Base-by-base conservation (phyloP, 2,888 invertebrate genomes). In the Mythimna lalbum region DNA sequence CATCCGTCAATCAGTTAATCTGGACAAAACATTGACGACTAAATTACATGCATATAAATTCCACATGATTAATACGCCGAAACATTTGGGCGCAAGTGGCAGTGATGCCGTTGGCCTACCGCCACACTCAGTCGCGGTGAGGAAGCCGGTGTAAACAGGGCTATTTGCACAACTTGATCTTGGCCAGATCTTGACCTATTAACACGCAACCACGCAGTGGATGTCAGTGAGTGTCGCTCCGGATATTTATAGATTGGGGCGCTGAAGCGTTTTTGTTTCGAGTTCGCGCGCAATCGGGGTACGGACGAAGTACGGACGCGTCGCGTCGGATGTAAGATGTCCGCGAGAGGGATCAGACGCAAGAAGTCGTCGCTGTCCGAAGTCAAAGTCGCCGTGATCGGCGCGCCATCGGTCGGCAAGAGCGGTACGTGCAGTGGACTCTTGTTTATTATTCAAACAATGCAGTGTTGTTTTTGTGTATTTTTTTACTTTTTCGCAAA, bases 301-400 rank as follows among this genome's bases (percentile, higher is more conserved):
- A 82, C 87, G 85, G 86, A 83, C 84, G 87, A 86, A 90, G 90
- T 87, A 87, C 89, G 81, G 83, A 83, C 84, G 86, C 84, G 86
- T 87, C 86, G 88, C 87, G 88, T 86, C 83, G 89, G 86, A 87
- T 89, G 81, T 84, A 92, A 87, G 86, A 97, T 97, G 97, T 97
- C 98, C 87, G 97, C 98, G 84, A 97, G 98, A 88, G 98, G 98
- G 61, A 98, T 98, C 84, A 96, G 98, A 85, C 97, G 98, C 87
- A 99, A 98, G 96, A 99, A 99, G 94, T 98, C 98, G 57, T 98
- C 98, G 85, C 96, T 98, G 80, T 97, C 98, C 76, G 98, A 99
- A 96, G 98, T 99, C 83, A 99, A 99, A 96, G 98, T 99, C 87
- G 98, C 98, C 55, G 98, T 99, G 85, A 96, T 99, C 83, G 99